Evolutionary conservation across 2,797 vertebrate species (phyloP).

Genomic region (Rhinatrema bivittatum): DNA sequence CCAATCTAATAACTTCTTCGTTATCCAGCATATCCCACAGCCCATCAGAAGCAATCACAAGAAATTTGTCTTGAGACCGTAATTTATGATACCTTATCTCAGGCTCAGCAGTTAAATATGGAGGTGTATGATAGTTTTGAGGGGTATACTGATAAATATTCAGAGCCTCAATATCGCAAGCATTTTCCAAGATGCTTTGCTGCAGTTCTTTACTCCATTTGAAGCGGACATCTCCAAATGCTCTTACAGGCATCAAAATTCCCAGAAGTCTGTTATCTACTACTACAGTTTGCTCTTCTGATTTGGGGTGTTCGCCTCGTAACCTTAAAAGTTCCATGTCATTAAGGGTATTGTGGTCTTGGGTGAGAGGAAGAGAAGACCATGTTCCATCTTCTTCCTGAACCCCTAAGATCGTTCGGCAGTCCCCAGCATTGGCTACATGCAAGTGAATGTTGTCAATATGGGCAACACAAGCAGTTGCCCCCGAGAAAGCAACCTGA

Average conservation of each 20-base stretch:
- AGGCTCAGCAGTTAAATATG: constrained; percentile 84
- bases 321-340: constrained; percentile 71
- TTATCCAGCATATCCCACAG: constrained; percentile 85
- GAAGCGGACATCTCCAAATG: constrained; percentile 85
- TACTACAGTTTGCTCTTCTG: constrained; percentile 74
- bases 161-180: constrained; percentile 70
- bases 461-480: constrained; percentile 84
- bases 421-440: constrained; percentile 84
- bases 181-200: constrained; percentile 66
- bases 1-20: constrained; percentile 76
- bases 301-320: constrained; percentile 69
- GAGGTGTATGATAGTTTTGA: constrained; percentile 79
- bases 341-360: constrained; percentile 81
- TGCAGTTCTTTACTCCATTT: constrained; percentile 92
- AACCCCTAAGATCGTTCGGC: constrained; percentile 79
- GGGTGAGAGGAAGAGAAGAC: constrained; percentile 78
- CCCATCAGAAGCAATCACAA: constrained; percentile 85
- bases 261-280: constrained; percentile 81
- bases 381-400: constrained; percentile 72
- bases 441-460: constrained; percentile 68
- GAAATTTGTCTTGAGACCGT: constrained; percentile 81
- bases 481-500: constrained; percentile 87
- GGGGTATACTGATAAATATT: constrained; percentile 81
- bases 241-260: constrained; percentile 84
- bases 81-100: constrained; percentile 84